Conservation (phyloP, 2,113 vertebrate genomes). For the Thunnus thynnus region DNA sequence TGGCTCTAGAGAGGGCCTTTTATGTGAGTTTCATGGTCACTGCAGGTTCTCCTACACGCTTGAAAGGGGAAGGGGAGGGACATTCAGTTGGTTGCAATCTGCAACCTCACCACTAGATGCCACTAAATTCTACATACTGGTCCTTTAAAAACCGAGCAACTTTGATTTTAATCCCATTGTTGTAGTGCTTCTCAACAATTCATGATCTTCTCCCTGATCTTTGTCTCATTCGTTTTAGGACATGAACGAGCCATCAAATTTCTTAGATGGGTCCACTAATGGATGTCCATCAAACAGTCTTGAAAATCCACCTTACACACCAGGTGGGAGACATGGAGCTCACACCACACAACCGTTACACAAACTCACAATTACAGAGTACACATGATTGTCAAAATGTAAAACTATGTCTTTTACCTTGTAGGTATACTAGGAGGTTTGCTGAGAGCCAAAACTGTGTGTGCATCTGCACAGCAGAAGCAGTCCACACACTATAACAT, state of each 20-base stretch:
- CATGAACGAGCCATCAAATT: slow-evolving; percentile 94
- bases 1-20: too few relatives aligned
- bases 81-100: too few relatives aligned
- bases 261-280: slow-evolving; percentile 88
- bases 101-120: too few relatives aligned
- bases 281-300: slow-evolving; percentile 87
- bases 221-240: slow-evolving; percentile 79
- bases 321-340: slow-evolving; percentile 75
- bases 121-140: too few relatives aligned
- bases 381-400: not conserved
- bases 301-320: slow-evolving; percentile 89
- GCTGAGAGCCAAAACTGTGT: slow-evolving; percentile 73
- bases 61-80: too few relatives aligned
- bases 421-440: slow-evolving; percentile 73
- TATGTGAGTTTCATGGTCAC: too few relatives aligned
- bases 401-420: not conserved
- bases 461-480: slow-evolving; percentile 76
- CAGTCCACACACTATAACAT: slow-evolving; percentile 76
- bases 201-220: not conserved
- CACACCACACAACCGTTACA: not conserved
- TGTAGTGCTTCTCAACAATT: not conserved
- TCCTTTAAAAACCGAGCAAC: too few relatives aligned
- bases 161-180: not conserved
- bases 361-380: not conserved
- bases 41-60: too few relatives aligned